Evolutionary conservation across 2,113 vertebrate species (phyloP).

Genomic region (Laticauda colubrina): DNA sequence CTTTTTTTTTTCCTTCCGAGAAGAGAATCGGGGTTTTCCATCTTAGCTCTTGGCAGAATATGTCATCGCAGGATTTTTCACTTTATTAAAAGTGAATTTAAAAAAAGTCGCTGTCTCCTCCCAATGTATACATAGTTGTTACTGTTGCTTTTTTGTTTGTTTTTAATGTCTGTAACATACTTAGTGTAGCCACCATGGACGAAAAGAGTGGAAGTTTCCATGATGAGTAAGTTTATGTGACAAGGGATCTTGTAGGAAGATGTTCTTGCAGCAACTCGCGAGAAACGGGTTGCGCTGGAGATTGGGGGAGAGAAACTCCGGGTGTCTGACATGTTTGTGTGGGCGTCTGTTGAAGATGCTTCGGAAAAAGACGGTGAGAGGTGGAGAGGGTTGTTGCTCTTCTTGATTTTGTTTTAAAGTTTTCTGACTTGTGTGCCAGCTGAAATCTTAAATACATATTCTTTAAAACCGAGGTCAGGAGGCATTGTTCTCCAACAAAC

Average conservation of each 20-base stretch:
- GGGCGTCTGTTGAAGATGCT: neutral
- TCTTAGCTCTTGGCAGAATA: neutral
- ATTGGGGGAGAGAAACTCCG: neutral
- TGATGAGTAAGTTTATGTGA: slow-evolving; percentile 69
- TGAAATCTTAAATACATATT: neutral
- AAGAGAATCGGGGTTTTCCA: slow-evolving; percentile 14
- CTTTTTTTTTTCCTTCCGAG: too few relatives aligned
- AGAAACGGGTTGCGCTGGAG: neutral
- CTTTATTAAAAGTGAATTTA: neutral
- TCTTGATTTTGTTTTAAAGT: neutral
- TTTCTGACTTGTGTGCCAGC: neutral
- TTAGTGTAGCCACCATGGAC: slow-evolving; percentile 41
- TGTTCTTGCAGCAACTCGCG: slow-evolving; percentile 32
- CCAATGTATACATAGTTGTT: slow-evolving; percentile 35
- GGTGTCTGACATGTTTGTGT: neutral
- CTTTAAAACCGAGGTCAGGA: neutral
- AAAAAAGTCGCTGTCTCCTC: neutral
- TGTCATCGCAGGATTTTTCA: neutral
- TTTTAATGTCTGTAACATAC: slow-evolving; percentile 58
- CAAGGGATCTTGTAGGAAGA: slow-evolving; percentile 49
- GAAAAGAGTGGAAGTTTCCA: slow-evolving; percentile 68
- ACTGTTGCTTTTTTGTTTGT: neutral
- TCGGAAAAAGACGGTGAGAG: neutral
- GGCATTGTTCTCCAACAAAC: neutral
- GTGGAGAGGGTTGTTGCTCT: neutral